These are phyloP conservation scores for Pseudoips prasinana DNA, from an alignment of 2,888 invertebrate species.

Conservation along the genomic window DNA sequence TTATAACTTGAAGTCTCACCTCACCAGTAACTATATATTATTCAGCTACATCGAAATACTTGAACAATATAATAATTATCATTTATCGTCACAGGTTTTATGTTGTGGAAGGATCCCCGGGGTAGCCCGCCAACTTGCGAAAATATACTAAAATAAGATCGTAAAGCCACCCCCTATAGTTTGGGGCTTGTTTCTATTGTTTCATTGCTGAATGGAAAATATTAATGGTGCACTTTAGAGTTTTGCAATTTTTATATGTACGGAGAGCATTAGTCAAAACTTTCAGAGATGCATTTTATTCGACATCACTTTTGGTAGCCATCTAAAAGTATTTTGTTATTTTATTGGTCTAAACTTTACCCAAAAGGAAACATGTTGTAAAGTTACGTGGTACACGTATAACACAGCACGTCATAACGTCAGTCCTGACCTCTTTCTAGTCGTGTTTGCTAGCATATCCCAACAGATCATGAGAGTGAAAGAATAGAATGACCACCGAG, in stretches of 20 bases:
- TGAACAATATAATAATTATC: conserved; percentile 82
- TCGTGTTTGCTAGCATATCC: too few relatives aligned
- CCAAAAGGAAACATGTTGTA: neutral
- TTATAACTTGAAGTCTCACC: too few relatives aligned
- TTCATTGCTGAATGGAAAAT: neutral
- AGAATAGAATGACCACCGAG: too few relatives aligned
- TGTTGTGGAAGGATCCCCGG: conserved; percentile 66
- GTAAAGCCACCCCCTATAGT: neutral
- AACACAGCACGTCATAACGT: neutral
- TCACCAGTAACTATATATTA: conserved; percentile 72
- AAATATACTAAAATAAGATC: conserved; percentile 24
- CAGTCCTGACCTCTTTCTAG: too few relatives aligned
- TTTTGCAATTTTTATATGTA: neutral
- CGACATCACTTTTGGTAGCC: neutral
- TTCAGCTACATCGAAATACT: conserved; percentile 75
- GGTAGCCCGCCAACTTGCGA: conserved; percentile 42
- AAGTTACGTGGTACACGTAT: neutral
- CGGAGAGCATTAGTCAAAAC: too few relatives aligned
- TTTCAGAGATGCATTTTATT: too few relatives aligned
- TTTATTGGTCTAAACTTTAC: neutral
- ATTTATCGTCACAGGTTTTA: conserved; percentile 72
- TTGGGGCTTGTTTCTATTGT: neutral
- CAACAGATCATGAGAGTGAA: too few relatives aligned
- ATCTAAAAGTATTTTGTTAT: neutral
- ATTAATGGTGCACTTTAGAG: neutral